Evolutionary conservation across 2,888 invertebrate genomes (phyloP), one percentile per base, ranked within the genome.

Genomic region (Lasius fuliginosus): DNA sequence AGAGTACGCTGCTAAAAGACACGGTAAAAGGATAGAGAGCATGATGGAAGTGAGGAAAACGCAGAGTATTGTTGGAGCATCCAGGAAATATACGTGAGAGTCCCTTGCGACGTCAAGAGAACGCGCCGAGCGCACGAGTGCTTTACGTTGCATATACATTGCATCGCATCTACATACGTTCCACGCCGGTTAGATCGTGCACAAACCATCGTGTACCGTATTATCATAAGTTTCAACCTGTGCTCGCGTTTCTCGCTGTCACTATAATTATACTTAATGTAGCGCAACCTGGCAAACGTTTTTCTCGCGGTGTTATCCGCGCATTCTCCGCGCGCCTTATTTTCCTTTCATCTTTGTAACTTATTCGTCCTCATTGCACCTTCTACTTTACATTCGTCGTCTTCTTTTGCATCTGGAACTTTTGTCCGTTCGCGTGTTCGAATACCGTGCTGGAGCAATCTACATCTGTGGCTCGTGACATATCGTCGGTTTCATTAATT

Each of bases 171-270:
- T 83, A 62, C 79, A 68, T 87, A 64, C 60, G 62, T 64, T 77
- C 85, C 68, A 67, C 77, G 46, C 56, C 60, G 68, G 27, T 75
- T 56, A 74, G 64, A 62, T 42, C 46, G 56, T 74, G 49, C 65
- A 69, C 68, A 42, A 53, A 69, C 83, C 75, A 87, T 75, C 82
- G 83, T 73, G 90, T 83, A 87, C 71, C 84, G 86, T 90, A 92
- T 91, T 92, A 92, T 91, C 91, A 87, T 90, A 90, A 91, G 88
- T 92, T 92, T 90, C 87, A 92, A 87, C 89, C 88, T 85, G 85
- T 85, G 86, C 88, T 86, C 85, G 87, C 86, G 87, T 86, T 92
- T 90, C 90, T 90, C 88, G 88, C 91, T 89, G 90, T 90, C 88
- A 83, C 87, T 84, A 89, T 91, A 91, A 92, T 92, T 91, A 91